Evolutionary conservation across 2,797 vertebrate species (phyloP).

Genomic region (Streptopelia turtur): DNA sequence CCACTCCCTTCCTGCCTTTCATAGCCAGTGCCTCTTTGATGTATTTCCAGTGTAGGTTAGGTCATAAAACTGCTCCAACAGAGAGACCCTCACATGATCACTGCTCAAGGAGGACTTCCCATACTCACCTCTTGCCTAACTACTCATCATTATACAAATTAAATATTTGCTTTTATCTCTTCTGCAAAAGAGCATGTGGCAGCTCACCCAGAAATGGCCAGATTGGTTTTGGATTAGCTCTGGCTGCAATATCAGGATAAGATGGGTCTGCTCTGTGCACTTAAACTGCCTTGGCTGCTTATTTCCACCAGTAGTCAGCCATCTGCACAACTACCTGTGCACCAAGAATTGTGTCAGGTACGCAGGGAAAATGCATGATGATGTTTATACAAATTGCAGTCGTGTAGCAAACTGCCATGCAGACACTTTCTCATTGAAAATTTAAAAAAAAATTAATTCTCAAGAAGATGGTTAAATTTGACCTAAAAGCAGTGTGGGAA

Average conservation of each 20-base stretch:
- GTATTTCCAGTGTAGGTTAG: slow-evolving; percentile 28
- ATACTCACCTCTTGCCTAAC: neutral
- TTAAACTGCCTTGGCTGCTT: neutral
- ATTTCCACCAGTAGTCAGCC: neutral
- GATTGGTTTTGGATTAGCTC: neutral
- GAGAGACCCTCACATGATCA: neutral
- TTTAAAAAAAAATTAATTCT: neutral
- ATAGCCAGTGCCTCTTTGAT: slow-evolving; percentile 43
- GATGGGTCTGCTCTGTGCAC: neutral
- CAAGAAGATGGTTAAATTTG: neutral
- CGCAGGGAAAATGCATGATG: neutral
- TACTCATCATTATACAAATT: neutral
- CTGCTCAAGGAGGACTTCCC: neutral
- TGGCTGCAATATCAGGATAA: neutral
- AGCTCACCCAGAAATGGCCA: neutral
- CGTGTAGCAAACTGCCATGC: accelerated
- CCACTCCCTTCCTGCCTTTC: slow-evolving; percentile 65
- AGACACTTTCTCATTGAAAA: neutral
- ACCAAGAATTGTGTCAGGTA: neutral
- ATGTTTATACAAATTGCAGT: neutral
- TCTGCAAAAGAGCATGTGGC: neutral
- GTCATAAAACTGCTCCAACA: slow-evolving; percentile 1
- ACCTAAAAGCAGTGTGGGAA: neutral
- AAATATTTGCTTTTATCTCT: neutral
- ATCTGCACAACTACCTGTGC: neutral